Conservation (phyloP, 2,888 invertebrate genomes). For the Pimpla rufipes region DNA sequence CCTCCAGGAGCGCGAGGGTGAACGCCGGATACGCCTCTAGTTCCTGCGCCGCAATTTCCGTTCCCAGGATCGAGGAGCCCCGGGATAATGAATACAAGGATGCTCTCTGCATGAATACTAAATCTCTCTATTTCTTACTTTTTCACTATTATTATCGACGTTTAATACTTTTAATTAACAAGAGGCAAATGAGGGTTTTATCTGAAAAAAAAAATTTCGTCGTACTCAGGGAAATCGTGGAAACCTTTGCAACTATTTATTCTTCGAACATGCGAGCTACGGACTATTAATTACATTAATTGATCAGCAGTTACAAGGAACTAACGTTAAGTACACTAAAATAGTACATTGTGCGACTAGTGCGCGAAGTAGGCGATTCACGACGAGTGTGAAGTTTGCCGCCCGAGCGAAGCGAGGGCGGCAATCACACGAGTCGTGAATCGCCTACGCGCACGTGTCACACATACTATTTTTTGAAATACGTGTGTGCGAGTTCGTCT, state of each 20-base stretch:
- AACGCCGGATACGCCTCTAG: constrained; percentile 78
- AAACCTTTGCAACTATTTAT: not conserved
- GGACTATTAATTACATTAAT: not conserved
- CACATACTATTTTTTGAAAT: too few relatives aligned
- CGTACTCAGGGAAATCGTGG: not conserved
- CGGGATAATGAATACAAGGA: constrained; percentile 14
- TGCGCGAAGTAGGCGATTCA: too few relatives aligned
- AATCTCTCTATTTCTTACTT: not conserved
- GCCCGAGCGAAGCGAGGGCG: too few relatives aligned
- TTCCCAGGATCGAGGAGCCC: constrained; percentile 42
- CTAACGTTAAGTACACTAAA: too few relatives aligned
- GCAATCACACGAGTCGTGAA: too few relatives aligned
- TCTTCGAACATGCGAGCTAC: not conserved
- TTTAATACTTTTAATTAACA: constrained; percentile 17
- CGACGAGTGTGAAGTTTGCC: too few relatives aligned
- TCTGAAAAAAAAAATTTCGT: not conserved
- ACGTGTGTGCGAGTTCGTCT: too few relatives aligned
- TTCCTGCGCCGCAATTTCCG: constrained; percentile 81
- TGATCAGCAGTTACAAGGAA: not conserved
- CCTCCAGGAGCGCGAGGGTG: constrained; percentile 65
- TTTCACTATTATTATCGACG: not conserved
- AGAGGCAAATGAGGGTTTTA: not conserved
- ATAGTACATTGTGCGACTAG: too few relatives aligned
- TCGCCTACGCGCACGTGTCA: too few relatives aligned
- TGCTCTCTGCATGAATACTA: not conserved